Evolutionary conservation across 1,140 invertebrate genomes (phyloP).

Genomic region (Drosophila quadrilineata): DNA sequence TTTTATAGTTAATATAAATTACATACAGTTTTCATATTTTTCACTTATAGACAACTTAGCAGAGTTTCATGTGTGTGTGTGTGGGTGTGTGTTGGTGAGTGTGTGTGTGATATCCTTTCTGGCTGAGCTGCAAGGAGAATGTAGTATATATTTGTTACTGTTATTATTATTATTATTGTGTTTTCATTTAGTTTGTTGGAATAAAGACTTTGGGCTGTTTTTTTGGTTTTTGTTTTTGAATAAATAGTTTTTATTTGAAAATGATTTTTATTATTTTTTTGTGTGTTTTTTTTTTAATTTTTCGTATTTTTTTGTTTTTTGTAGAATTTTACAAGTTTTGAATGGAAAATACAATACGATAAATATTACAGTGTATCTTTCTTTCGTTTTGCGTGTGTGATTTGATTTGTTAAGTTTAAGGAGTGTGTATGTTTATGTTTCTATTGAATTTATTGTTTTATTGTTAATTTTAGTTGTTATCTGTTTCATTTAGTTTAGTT

Average conservation of each 20-base stretch:
- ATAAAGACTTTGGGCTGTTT: slow-evolving; percentile 36
- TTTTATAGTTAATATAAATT: slow-evolving; percentile 47
- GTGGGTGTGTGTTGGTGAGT: neutral
- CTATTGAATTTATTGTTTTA: slow-evolving; percentile 29
- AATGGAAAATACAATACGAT: slow-evolving; percentile 76
- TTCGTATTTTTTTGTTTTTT: slow-evolving; percentile 67
- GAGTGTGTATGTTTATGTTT: slow-evolving; percentile 21
- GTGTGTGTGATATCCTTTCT: neutral
- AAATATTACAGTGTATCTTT: slow-evolving; percentile 72
- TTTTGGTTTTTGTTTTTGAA: slow-evolving; percentile 72
- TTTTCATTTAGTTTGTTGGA: too few species aligned
- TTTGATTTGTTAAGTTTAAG: slow-evolving; percentile 17
- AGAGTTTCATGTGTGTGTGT: slow-evolving; percentile 9
- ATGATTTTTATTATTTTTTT: too few species aligned
- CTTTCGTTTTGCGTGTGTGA: slow-evolving; percentile 19
- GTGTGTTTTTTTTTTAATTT: slow-evolving; percentile 47
- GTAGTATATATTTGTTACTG: too few species aligned
- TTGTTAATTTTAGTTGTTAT: slow-evolving; percentile 29
- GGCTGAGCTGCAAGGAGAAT: slow-evolving; percentile 47
- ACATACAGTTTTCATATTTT: slow-evolving; percentile 71
- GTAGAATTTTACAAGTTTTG: slow-evolving; percentile 79
- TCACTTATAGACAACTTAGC: slow-evolving; percentile 57
- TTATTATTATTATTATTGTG: too few species aligned
- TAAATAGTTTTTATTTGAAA: slow-evolving; percentile 80
- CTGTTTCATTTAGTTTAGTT: slow-evolving; percentile 5